Conservation (phyloP, 2,797 vertebrate genomes). For the Ambastaia sidthimunki region DNA sequence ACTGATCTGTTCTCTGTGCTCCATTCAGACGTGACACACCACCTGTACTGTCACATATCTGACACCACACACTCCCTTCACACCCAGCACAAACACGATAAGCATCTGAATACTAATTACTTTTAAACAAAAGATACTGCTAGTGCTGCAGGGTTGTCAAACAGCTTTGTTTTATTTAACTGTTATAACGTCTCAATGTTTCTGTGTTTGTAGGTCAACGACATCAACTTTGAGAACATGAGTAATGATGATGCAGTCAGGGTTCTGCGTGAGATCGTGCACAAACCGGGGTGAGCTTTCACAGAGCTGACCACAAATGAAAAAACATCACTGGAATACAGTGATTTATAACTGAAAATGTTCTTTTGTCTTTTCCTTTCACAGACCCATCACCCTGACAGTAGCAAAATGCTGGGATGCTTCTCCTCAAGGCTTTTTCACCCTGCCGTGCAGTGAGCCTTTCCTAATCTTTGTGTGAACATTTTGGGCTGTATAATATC, state of each 20-base stretch:
- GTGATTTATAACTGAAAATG: background rate
- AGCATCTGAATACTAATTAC: background rate
- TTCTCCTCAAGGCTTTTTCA: slow-evolving; percentile 92
- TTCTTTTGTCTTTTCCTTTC: background rate
- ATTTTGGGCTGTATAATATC: background rate
- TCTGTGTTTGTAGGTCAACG: slow-evolving; percentile 81
- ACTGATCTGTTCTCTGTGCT: background rate
- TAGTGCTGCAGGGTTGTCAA: background rate
- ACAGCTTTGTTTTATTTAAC: background rate
- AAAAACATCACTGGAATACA: background rate
- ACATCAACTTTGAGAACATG: slow-evolving; percentile 96
- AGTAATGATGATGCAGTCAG: slow-evolving; percentile 91
- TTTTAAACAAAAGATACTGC: background rate
- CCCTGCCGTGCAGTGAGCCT: slow-evolving; percentile 88
- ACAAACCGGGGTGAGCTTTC: slow-evolving; percentile 88
- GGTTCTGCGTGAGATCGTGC: slow-evolving; percentile 90
- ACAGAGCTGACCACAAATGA: background rate
- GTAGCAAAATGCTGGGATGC: slow-evolving; percentile 96
- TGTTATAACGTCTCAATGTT: background rate
- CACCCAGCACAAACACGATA: background rate
- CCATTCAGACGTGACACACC: background rate
- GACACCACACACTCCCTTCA: too few relatives aligned
- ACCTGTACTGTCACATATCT: background rate
- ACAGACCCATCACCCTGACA: slow-evolving; percentile 89
- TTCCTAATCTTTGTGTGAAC: background rate